These are phyloP conservation scores for Campylorhamphus procurvoides DNA, from an alignment of 2,113 vertebrate species.

Conservation along the genomic window DNA sequence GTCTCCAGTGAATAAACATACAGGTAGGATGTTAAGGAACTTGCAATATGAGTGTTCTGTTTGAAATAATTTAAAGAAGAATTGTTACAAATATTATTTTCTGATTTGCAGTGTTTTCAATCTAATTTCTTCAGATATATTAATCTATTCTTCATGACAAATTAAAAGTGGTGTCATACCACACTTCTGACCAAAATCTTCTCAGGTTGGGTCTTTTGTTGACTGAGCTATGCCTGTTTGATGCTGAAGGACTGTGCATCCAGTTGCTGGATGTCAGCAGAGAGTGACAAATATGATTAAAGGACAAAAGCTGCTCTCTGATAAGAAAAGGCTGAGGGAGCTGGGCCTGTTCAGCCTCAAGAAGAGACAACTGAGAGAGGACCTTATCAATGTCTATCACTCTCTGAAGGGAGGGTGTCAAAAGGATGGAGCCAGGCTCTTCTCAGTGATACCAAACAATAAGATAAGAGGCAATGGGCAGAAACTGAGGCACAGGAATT, in stretches of 20 bases:
- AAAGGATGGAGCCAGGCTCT: not conserved
- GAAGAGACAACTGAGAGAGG: not conserved
- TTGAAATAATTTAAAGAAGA: not conserved
- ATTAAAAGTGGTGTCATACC: fast-evolving
- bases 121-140: not conserved
- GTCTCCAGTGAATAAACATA: not conserved
- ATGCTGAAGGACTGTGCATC: not conserved
- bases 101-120: not conserved
- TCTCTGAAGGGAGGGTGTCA: not conserved
- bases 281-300: not conserved
- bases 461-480: not conserved
- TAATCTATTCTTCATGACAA: not conserved
- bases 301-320: not conserved
- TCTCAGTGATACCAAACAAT: not conserved
- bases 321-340: not conserved
- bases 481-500: not conserved
- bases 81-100: not conserved
- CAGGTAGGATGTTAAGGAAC: not conserved
- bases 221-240: not conserved
- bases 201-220: not conserved
- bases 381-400: fast-evolving
- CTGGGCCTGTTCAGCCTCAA: fast-evolving
- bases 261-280: not conserved
- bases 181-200: not conserved
- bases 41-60: not conserved